These are phyloP conservation scores for Turdus rufiventris DNA, from an alignment of 2,113 vertebrate species.

Conservation along the genomic window DNA sequence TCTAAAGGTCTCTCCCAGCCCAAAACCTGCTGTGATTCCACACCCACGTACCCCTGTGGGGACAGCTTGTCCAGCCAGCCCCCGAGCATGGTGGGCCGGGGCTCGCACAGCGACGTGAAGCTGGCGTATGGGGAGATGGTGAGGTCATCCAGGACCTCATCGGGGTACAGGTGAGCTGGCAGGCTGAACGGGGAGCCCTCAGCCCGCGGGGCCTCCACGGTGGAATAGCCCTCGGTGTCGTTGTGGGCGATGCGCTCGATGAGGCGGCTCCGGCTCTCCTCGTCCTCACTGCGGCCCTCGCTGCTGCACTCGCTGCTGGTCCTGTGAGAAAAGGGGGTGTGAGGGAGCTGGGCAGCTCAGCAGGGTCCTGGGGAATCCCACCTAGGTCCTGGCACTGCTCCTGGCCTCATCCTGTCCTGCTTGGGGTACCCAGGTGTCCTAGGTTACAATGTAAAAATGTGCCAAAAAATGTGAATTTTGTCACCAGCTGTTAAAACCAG, in stretches of 20 bases:
- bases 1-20: accelerated
- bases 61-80: conserved; percentile 98
- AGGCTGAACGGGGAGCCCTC: conserved; percentile 59
- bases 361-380: too few species aligned
- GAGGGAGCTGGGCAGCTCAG: neutral
- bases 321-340: neutral
- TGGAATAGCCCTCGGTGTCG: conserved; percentile 82
- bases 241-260: conserved; percentile 57
- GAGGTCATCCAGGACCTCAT: conserved; percentile 83
- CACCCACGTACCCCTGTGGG: conserved; percentile 83
- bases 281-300: neutral
- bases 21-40: neutral
- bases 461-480: too few species aligned
- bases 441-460: too few species aligned
- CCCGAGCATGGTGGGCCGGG: conserved; percentile 78
- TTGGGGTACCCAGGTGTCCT: accelerated
- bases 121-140: conserved; percentile 96
- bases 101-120: conserved; percentile 84
- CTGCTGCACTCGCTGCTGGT: conserved; percentile 17
- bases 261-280: conserved; percentile 53
- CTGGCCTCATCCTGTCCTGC: neutral
- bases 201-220: conserved; percentile 71
- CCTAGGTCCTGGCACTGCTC: neutral
- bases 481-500: too few species aligned
- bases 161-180: conserved; percentile 62